Evolutionary conservation across 2,113 vertebrate species (phyloP).

Genomic region (Callipepla squamata): DNA sequence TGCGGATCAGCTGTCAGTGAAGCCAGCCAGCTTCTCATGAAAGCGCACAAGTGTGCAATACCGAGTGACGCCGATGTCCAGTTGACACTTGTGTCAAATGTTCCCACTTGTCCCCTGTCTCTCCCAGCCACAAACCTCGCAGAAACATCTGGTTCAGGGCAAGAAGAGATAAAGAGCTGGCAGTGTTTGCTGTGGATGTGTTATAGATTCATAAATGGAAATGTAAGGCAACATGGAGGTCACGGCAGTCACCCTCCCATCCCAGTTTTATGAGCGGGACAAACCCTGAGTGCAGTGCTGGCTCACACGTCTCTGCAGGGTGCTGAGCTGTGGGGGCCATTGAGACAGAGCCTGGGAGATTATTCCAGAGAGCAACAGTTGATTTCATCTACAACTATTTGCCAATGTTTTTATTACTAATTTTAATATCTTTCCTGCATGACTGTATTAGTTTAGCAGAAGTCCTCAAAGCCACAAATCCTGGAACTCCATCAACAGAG

Average conservation of each 20-base stretch:
- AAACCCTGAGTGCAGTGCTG: background rate
- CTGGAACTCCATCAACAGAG: background rate
- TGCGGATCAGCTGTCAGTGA: background rate
- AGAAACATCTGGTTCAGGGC: background rate
- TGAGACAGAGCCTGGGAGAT: background rate
- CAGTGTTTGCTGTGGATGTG: background rate
- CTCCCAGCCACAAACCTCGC: background rate
- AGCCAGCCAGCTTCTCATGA: background rate
- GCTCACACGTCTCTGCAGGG: background rate
- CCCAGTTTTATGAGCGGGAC: background rate
- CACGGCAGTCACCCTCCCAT: background rate
- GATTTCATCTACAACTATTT: slow-evolving; percentile 7
- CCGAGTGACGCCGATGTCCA: background rate
- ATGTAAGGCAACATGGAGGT: background rate
- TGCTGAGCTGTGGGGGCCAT: background rate
- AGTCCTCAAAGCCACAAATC: background rate
- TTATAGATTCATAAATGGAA: slow-evolving; percentile 39
- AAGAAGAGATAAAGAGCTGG: background rate
- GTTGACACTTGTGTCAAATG: background rate
- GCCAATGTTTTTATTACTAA: slow-evolving; percentile 1
- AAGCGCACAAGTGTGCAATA: background rate
- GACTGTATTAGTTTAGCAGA: background rate
- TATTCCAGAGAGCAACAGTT: background rate
- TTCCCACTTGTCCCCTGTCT: background rate
- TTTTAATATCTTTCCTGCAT: background rate